These are phyloP conservation scores for Masticophis lateralis DNA, from an alignment of 2,797 vertebrate species.

Conservation along the genomic window DNA sequence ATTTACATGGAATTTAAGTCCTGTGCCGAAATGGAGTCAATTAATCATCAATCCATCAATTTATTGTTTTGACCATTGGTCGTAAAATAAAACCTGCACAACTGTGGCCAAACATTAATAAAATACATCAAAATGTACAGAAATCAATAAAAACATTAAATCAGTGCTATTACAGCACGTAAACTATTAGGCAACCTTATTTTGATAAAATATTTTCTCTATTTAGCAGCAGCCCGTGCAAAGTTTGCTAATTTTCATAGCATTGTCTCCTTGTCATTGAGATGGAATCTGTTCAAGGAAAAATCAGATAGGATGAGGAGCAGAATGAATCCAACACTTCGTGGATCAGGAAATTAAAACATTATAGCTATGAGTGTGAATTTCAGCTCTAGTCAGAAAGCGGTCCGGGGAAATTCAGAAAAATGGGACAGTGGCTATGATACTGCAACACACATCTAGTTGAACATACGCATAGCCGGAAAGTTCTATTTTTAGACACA, in stretches of 20 bases:
- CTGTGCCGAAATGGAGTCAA: background rate
- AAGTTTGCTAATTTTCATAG: background rate
- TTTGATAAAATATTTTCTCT: background rate
- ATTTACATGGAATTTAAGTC: background rate
- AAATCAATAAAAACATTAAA: background rate
- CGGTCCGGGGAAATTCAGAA: background rate
- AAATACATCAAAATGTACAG: background rate
- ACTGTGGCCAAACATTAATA: background rate
- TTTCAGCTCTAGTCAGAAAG: background rate
- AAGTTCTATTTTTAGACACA: background rate
- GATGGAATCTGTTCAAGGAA: background rate
- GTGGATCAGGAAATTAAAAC: background rate
- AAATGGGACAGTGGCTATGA: background rate
- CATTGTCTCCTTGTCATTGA: background rate
- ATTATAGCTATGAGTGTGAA: background rate
- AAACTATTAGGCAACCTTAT: background rate
- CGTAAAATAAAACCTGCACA: background rate
- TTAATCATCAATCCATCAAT: background rate
- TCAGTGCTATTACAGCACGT: background rate
- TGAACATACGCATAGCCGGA: background rate
- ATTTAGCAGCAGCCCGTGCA: background rate
- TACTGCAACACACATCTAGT: background rate
- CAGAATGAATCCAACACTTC: background rate
- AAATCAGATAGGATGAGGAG: background rate
- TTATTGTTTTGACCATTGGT: background rate